Conservation (phyloP, 2,797 vertebrate genomes). For the Bufotes viridis region DNA sequence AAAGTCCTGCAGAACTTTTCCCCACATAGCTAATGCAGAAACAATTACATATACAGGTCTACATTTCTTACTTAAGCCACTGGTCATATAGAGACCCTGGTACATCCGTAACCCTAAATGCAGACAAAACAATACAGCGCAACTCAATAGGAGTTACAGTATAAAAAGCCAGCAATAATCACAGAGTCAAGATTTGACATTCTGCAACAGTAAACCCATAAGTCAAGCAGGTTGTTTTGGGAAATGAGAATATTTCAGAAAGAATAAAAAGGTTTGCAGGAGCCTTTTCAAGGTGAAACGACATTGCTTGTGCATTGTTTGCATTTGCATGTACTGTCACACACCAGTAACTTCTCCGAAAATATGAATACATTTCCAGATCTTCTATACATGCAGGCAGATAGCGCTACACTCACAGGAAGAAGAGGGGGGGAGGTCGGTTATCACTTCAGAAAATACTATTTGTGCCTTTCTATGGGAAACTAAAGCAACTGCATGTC, state of each 20-base stretch:
- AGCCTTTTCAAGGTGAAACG: constrained; percentile 50
- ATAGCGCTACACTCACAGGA: background rate
- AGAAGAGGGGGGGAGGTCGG: background rate
- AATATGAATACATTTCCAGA: constrained; percentile 59
- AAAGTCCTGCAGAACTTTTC: background rate
- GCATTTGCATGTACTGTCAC: constrained; percentile 60
- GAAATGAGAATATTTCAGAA: constrained; percentile 31
- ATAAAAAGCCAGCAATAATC: background rate
- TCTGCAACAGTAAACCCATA: background rate
- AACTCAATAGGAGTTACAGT: background rate
- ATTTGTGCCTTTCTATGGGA: background rate
- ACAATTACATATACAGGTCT: background rate
- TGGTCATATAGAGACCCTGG: background rate
- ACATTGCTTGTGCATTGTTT: constrained; percentile 54
- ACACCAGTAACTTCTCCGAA: constrained; percentile 55
- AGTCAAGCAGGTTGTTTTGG: constrained; percentile 16
- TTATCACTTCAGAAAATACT: background rate
- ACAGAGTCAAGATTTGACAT: background rate
- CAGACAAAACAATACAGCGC: background rate
- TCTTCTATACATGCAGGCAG: constrained; percentile 36
- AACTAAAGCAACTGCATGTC: constrained; percentile 14
- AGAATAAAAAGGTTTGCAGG: constrained; percentile 46
- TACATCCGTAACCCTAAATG: background rate
- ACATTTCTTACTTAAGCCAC: background rate
- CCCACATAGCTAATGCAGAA: background rate